Conservation (phyloP, 2,797 vertebrate genomes). For the Sebastes hubbsi region DNA sequence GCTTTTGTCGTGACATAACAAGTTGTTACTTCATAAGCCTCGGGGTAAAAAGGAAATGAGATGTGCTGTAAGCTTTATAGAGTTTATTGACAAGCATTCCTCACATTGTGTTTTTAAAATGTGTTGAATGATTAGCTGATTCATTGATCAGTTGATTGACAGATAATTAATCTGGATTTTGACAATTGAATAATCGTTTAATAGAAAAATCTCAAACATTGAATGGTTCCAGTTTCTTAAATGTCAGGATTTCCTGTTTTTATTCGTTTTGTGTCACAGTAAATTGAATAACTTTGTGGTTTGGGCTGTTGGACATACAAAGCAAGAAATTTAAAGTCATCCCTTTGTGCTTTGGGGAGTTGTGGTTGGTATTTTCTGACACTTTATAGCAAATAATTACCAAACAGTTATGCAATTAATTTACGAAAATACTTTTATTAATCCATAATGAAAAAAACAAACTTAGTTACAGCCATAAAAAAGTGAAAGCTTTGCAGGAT, state of each 20-base stretch:
- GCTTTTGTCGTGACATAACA: not conserved
- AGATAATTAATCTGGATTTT: not conserved
- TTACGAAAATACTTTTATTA: not conserved
- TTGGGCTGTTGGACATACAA: not conserved
- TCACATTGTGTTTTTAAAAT: not conserved
- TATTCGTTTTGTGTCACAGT: not conserved
- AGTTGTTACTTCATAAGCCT: not conserved
- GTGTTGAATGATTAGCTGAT: not conserved
- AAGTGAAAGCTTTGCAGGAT: not conserved
- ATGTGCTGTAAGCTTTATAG: not conserved
- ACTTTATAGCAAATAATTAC: not conserved
- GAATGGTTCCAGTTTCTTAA: not conserved
- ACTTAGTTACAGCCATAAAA: too few relatives aligned
- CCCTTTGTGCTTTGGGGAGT: not conserved
- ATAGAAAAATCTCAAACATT: not conserved
- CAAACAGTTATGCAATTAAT: not conserved
- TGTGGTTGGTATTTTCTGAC: not conserved
- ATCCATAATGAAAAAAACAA: not conserved
- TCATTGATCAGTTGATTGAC: not conserved
- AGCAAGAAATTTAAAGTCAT: not conserved
- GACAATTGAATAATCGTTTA: not conserved
- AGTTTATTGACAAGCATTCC: not conserved
- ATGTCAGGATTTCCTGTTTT: not conserved
- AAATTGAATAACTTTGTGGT: not conserved
- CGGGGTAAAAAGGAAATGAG: not conserved